Percentiles rank a stretch among this genome's conserved stretches.
Evolutionary conservation across 2,888 invertebrate genomes (phyloP).

Genomic region (Netelia fuscicornis): DNA sequence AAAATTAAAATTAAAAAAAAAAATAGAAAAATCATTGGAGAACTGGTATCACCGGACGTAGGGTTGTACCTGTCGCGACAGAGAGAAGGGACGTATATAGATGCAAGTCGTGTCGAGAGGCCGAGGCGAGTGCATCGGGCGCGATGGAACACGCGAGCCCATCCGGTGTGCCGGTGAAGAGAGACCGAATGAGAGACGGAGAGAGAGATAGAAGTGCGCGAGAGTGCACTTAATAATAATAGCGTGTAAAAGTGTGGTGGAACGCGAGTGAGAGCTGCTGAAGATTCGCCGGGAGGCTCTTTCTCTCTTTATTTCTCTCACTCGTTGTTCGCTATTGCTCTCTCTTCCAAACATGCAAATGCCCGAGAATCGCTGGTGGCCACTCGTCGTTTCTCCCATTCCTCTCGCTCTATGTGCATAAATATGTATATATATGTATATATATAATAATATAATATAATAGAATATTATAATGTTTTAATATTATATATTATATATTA

Average conservation of each 20-base stretch:
- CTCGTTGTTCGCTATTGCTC: neutral
- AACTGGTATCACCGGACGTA: conserved; percentile 39
- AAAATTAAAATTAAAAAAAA: conserved; percentile 6
- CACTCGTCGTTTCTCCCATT: conserved; percentile 8
- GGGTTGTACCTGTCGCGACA: conserved; percentile 64
- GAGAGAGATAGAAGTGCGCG: conserved; percentile 36
- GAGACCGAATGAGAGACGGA: conserved; percentile 50
- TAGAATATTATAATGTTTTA: too few relatives aligned
- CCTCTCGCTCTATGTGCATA: conserved; percentile 26
- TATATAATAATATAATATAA: too few relatives aligned
- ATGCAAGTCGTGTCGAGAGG: conserved; percentile 41
- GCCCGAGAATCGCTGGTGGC: conserved; percentile 45
- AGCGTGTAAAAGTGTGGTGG: conserved; percentile 69
- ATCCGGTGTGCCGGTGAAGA: conserved; percentile 42
- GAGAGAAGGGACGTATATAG: conserved; percentile 10
- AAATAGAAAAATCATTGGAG: neutral
- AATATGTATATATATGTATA: neutral
- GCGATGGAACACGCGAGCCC: conserved; percentile 59
- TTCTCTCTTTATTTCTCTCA: conserved; percentile 13
- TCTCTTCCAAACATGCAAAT: conserved; percentile 51
- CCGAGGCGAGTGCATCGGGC: conserved; percentile 52
- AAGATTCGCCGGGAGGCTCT: conserved; percentile 40
- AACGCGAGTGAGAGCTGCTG: conserved; percentile 54
- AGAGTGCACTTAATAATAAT: conserved; percentile 79
- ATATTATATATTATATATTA: too few relatives aligned